Evolutionary conservation across 2,797 vertebrate species (phyloP).

Genomic region (Thamnophis elegans): DNA sequence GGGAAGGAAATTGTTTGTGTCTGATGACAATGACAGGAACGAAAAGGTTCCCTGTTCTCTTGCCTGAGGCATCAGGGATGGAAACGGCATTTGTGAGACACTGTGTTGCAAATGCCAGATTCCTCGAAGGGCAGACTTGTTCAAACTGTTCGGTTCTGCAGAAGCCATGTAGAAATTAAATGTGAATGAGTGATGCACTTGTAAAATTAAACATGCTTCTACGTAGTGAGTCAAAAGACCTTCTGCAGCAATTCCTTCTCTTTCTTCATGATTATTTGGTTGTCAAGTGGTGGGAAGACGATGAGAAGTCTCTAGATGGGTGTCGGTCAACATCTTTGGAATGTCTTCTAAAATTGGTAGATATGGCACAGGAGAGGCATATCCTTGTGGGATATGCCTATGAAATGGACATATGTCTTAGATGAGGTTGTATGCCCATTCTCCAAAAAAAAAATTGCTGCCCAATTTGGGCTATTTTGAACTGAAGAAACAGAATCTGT

Average conservation of each 20-base stretch:
- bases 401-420: neutral
- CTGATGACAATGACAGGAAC: neutral
- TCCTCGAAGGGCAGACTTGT: neutral
- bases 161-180: neutral
- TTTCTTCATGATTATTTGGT: neutral
- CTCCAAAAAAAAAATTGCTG: neutral
- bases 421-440: neutral
- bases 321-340: neutral
- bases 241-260: neutral
- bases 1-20: neutral
- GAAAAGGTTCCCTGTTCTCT: neutral
- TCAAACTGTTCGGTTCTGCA: neutral
- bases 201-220: neutral
- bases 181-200: neutral
- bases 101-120: neutral
- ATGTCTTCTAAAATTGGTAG: neutral
- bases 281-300: neutral
- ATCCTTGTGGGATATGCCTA: too few species aligned
- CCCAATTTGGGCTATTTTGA: neutral
- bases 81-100: neutral
- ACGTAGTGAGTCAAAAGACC: neutral
- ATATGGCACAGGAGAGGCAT: neutral
- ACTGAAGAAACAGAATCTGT: neutral
- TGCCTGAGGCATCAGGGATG: neutral
- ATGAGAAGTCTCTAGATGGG: neutral